Percentiles rank a stretch among this genome's conserved stretches.
Conservation (phyloP, 2,113 vertebrate species). For the Mastomys natalensis region DNA sequence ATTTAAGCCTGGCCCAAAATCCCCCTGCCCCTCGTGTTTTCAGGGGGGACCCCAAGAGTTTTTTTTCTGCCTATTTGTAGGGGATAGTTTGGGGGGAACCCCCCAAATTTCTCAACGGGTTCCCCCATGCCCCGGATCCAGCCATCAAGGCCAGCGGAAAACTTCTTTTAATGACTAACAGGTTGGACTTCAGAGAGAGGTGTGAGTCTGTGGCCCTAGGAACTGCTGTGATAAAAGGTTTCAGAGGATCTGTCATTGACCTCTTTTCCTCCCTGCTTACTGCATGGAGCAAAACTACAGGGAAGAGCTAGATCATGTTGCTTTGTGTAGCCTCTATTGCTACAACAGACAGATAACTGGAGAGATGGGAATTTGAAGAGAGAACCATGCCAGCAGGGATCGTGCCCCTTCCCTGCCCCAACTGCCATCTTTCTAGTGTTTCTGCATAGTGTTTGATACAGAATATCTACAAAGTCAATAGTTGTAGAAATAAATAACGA, state of each 20-base stretch:
- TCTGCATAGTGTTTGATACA: not conserved
- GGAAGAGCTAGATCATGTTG: not conserved
- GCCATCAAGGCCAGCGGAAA: not conserved
- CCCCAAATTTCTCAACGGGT: not conserved
- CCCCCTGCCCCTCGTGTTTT: not conserved
- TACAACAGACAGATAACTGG: not conserved
- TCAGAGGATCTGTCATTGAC: not conserved
- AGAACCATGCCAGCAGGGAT: not conserved
- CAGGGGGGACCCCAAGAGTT: not conserved
- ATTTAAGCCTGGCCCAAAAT: not conserved
- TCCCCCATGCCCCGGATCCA: not conserved
- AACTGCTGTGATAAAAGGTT: not conserved
- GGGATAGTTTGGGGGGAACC: not conserved
- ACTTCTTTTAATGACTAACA: not conserved
- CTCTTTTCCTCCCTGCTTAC: not conserved
- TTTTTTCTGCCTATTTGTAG: not conserved
- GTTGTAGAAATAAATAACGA: not conserved
- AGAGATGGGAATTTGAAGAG: constrained; percentile 25
- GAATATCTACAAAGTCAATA: not conserved
- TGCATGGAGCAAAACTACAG: not conserved
- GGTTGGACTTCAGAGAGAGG: not conserved
- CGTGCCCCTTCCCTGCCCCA: no score
- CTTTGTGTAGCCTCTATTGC: not conserved
- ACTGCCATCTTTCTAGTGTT: not conserved
- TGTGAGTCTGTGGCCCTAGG: not conserved